Evolutionary conservation across 2,113 vertebrate genomes (phyloP).

Genomic region (Cervus canadensis): DNA sequence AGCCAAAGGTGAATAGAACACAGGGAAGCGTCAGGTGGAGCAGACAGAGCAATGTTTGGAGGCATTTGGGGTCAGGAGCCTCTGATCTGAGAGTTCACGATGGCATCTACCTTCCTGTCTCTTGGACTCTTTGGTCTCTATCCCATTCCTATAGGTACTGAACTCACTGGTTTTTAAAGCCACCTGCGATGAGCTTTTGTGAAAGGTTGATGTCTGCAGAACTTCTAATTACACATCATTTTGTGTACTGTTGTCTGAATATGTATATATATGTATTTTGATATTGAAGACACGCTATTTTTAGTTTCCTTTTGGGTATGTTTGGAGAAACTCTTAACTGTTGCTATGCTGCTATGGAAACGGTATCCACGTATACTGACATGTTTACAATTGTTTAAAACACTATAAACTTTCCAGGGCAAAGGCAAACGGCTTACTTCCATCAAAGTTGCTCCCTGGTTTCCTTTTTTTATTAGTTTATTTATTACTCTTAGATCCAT

Average conservation of each 20-base stretch:
- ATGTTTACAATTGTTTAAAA: slow-evolving; percentile 95
- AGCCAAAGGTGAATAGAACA: neutral
- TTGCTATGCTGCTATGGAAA: slow-evolving; percentile 94
- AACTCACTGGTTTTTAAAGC: neutral
- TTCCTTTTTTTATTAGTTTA: slow-evolving; percentile 56
- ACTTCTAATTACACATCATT: slow-evolving; percentile 22
- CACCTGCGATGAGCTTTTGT: neutral
- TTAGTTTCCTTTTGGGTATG: slow-evolving; percentile 89
- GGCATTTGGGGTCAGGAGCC: neutral
- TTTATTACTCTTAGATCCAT: slow-evolving; percentile 65
- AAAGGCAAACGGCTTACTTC: slow-evolving; percentile 77
- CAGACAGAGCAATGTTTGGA: neutral
- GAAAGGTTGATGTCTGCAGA: slow-evolving; percentile 16
- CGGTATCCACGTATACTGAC: slow-evolving; percentile 89
- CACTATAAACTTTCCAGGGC: slow-evolving; percentile 85
- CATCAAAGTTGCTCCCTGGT: slow-evolving; percentile 68
- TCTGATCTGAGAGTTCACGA: neutral
- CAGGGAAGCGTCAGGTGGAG: neutral
- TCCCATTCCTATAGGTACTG: neutral
- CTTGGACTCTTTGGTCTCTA: neutral
- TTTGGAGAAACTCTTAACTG: slow-evolving; percentile 88
- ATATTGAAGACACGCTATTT: slow-evolving; percentile 84
- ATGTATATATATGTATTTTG: slow-evolving; percentile 73
- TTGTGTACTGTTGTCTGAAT: slow-evolving; percentile 69
- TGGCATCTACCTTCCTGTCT: neutral